Percentiles rank a stretch among this genome's conserved stretches.
Evolutionary conservation across 2,888 invertebrate genomes (phyloP).

Genomic region (Patella depressa): DNA sequence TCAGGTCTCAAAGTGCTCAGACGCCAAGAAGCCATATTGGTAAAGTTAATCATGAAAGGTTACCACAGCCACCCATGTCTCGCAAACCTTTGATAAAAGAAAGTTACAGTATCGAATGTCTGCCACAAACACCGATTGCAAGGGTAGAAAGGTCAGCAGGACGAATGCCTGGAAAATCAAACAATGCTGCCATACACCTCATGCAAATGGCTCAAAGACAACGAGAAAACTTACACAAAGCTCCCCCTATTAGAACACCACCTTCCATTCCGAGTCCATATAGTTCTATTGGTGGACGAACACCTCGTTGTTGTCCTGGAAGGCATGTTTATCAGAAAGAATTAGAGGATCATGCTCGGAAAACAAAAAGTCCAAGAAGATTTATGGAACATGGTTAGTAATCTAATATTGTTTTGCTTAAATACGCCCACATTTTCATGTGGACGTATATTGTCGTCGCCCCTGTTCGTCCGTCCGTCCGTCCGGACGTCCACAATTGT

Average conservation of each 20-base stretch:
- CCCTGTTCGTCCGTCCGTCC: no score
- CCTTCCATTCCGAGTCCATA: constrained; percentile 64
- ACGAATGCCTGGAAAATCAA: constrained; percentile 49
- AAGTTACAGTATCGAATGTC: constrained; percentile 48
- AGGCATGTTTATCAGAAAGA: constrained; percentile 50
- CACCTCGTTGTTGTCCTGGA: constrained; percentile 44
- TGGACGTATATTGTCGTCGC: no score
- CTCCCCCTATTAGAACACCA: constrained; percentile 57
- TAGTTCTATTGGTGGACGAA: constrained; percentile 36
- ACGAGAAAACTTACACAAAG: constrained; percentile 48
- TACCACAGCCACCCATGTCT: not conserved
- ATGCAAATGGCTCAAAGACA: constrained; percentile 50
- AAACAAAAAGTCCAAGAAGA: constrained; percentile 55
- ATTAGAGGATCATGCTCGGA: constrained; percentile 62
- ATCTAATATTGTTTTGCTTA: no score
- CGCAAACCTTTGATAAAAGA: constrained; percentile 39
- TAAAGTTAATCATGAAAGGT: not conserved
- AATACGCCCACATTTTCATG: no score
- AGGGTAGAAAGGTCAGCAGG: constrained; percentile 59
- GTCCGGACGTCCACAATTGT: no score
- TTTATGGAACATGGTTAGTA: constrained; percentile 62
- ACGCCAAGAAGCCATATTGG: not conserved
- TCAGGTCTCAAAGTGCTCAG: not conserved
- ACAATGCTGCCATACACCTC: constrained; percentile 49
- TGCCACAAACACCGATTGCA: constrained; percentile 44